Evolutionary conservation across 2,888 invertebrate genomes (phyloP), one percentile per base, ranked within the genome.

Genomic region (Horisme vitalbata): DNA sequence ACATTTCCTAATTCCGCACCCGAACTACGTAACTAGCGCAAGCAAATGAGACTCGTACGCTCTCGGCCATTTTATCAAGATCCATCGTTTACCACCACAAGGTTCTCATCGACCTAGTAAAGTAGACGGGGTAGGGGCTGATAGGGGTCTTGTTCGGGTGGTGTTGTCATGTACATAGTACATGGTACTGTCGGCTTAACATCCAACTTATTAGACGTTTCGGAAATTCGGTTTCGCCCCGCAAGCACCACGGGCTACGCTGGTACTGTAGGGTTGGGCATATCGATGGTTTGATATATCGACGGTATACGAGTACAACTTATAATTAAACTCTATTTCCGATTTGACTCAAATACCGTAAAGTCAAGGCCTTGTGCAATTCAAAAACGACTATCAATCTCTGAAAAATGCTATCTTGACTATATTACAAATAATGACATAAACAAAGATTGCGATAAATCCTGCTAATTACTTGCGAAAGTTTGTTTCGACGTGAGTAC

Each of bases 181-280:
- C 73, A 76, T 71, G 75, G 69, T 75, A 73, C 79, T 79, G 83
- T 82, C 75, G 71, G 79, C 75, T 85, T 86, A 83, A 84, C 85
- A 87, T 83, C 83, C 85, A 86, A 87, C 85, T 88, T 87, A 88
- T 88, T 88, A 88, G 86, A 88, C 85, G 79, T 85, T 87, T 85
- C 84, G 85, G 86, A 87, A 87, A 87, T 87, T 86, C 83, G 85
- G 86, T 87, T 86, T 85, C 73, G 79, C 83, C 79, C 76, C 78
- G 78, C 79, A 78, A 81, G 79, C 78, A 79, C 75, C 79, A 74
- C 76, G 66, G 78, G 74, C 78, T 76, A 74, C 57, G 68, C 66
- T 66, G 46, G n/a, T n/a, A n/a, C n/a, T n/a, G 35, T 75, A 78
- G 78, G 34, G 76, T 59, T 64, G 75, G 36, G 34, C 13, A 7